Evolutionary conservation across 37 sponge, comb jelly and placozoan genomes (phyloP), one percentile per base, ranked within the genome.

Genomic region (Ephydatia muelleri): DNA sequence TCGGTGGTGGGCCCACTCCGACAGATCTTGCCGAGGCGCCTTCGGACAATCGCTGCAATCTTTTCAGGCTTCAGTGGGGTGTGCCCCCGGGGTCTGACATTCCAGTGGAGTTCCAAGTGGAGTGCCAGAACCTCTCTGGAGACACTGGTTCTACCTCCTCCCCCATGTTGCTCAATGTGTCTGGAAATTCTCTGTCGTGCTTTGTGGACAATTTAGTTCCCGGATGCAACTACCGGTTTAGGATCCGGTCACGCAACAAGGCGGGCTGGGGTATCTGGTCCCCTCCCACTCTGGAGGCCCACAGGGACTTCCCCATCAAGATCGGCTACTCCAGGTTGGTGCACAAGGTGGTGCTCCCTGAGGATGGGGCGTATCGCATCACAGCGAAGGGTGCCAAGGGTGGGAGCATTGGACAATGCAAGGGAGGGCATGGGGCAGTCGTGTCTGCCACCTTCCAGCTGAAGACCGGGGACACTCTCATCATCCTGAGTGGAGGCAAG

Each of bases 181-280:
- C 78, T 19, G 91, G 91, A 3, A 85, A 86, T 26, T 72, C 40
- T 6, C 73, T 83, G 49, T 68, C 76, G 30, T 30, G 76, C n/a
- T 82, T 70, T 65, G 35, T 91, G 31, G 73, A 86, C 38, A 68
- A 79, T 49, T 68, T 91, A 22, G 71, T 67, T 64, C 91, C 91
- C 39, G 93, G 86, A 6, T 88, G 73, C 70, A 49, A 29, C 39
- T 88, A 85, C 66, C 86, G 89, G 0, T 93, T 93, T 72, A 11
- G 89, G 23, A 86, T 93, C 23, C 86, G 93, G 2, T 88, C 93
- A 0, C 40, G 73, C 6, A 93, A 86, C 65, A 80, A 65, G 16
- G 89, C 93, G 35, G 89, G 93, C 39, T 86, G 86, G 93, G 89
- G 93, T 0, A 93, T 93, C 89, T 93, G 93, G 93, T 86, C 87